Base-by-base conservation (phyloP, 2,888 invertebrate species). In the Nymphalis c-album region DNA sequence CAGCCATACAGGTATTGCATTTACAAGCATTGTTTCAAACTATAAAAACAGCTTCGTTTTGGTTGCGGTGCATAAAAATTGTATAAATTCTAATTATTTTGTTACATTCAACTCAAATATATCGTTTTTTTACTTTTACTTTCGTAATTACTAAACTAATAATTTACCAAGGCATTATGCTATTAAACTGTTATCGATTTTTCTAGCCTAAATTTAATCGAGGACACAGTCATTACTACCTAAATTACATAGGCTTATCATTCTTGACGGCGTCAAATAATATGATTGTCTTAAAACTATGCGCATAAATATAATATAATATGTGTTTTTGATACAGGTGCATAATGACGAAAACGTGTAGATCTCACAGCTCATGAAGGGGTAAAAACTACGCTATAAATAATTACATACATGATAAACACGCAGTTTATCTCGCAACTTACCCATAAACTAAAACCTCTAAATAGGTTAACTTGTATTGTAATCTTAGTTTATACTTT, bases 1-100 rank as follows among this genome's bases (percentile, higher is more conserved):
- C 81, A 87, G 87, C 82, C 85, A 89, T 88, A 90, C 85, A 86
- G 83, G 84, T 80, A 85, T 87, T 89, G 90, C 90, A 85, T 85
- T 86, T 87, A 89, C 85, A 91, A 91, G 91, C 91, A 81, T 83
- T 88, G 83, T 86, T 85, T 85, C 76, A 83, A 90, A 90, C 88
- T 90, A 90, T 86, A 85, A 85, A 85, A 88, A 87, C 86, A 90
- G 89, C 85, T 85, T 89, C 87, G 81, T 90, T 73, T 86, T 86
- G 79, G 86, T 88, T 91, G 91, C 91, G 87, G 91, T 91, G 91
- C 91, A 88, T 55, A 77, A 84, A 82, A 84, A 84, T 81, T 85
- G 68, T 74, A 71, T 73, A 66, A 67, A 71, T 59, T 71, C 73
- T 72, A 73, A 67, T 64, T 66, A 47, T 70, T 63, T 69, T 69